phyloP scores from a whole-genome alignment of 2,113 vertebrate genomes.

The Saccopteryx leptura region DNA sequence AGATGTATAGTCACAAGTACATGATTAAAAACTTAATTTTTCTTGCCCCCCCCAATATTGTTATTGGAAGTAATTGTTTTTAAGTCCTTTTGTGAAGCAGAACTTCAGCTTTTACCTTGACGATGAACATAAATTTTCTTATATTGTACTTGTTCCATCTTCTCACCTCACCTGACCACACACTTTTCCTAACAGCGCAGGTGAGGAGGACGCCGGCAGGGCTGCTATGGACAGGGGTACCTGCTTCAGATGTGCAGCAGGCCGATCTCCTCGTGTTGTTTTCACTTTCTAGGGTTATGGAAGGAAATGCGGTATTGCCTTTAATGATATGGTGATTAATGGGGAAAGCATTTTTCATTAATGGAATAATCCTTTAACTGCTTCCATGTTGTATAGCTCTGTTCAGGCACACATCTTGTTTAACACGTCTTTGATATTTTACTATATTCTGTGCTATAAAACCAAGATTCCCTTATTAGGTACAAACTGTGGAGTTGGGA shows the following conservation, averaged over 20 bases:
- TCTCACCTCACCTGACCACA: neutral
- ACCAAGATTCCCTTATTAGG: neutral
- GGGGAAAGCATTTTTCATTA: neutral
- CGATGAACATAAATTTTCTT: neutral
- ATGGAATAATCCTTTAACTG: neutral
- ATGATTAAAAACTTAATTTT: slow-evolving; percentile 63
- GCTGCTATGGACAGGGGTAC: neutral
- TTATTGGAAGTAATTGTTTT: slow-evolving; percentile 44
- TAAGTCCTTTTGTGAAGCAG: slow-evolving; percentile 40
- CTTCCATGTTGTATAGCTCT: neutral
- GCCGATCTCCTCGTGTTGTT: neutral
- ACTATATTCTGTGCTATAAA: neutral
- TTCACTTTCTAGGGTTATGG: neutral
- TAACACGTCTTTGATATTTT: slow-evolving; percentile 5
- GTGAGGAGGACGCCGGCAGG: neutral
- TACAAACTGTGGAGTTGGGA: neutral
- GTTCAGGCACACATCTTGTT: neutral
- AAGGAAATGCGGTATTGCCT: neutral
- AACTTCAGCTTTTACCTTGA: slow-evolving; percentile 25
- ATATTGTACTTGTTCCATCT: neutral
- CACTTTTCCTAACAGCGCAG: neutral
- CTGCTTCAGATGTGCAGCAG: neutral
- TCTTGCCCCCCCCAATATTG: neutral
- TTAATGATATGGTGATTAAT: neutral
- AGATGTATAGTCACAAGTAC: slow-evolving; percentile 17